Base-by-base conservation (phyloP, 92 coral and sea anemone genomes). In the Heliopora coerulea region DNA sequence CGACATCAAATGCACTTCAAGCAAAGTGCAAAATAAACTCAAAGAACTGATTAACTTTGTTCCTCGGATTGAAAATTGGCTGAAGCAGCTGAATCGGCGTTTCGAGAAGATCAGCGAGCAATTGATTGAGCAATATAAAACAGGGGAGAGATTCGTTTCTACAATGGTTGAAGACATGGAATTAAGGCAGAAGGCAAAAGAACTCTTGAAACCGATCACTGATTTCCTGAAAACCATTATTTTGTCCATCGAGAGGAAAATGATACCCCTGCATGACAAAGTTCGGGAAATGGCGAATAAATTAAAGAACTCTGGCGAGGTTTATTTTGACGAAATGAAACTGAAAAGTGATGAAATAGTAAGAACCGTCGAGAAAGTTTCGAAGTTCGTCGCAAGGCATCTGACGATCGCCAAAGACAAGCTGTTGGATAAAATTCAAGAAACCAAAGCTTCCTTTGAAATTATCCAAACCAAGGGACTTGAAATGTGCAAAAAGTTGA, bases 1-100 rank as follows among this genome's bases (percentile, higher is more conserved):
- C 70, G 80, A 90, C 68, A 81, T 90, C 72, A 74, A 89, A 68
- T 81, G 89, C 62, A 88, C 91, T 30, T 75, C 80, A 32, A 84
- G 85, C 37, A 95, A 86, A 78, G 29, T 95, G 28, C 56, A 83
- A 24, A 82, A 59, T 35, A 88, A 88, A 49, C 57, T 88, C 39
- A 72, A 63, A 58, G 81, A 82, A 10, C 25, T 88, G 68, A 66
- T 80, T 3, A 56, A 64, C 18, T n/a, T n/a, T n/a, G 23, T 76
- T 65, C 35, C 74, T 52, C 83, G n/a, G 64, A 78, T 59, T 73
- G 57, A 85, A 62, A 28, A 33, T 24, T 84, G 87, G 48, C 1
- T 63, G 2, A 34, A 85, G 63, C 79, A 85, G 67, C 46, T 87
- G 17, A 80, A 54, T 62, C 78, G 85, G 56, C 88, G 86, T 48